phyloP scores from a whole-genome alignment of 2,888 invertebrate species.

The Drosophila helvetica region DNA sequence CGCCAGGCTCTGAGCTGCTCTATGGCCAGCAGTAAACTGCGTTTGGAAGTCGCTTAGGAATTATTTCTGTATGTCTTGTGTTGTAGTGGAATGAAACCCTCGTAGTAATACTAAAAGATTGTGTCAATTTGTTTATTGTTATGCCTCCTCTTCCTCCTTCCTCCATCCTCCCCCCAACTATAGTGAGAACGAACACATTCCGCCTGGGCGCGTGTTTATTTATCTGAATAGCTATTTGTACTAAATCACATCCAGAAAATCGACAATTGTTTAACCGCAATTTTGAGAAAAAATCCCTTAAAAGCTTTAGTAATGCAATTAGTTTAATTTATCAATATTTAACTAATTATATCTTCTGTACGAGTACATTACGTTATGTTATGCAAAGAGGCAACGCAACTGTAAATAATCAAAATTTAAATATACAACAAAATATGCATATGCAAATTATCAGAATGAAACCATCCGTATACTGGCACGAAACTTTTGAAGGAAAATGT shows the following conservation, averaged over 20 bases:
- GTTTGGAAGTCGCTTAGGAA: conserved; percentile 20
- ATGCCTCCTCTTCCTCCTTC: conserved; percentile 13
- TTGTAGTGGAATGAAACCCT: conserved; percentile 34
- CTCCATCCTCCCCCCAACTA: conserved; percentile 4
- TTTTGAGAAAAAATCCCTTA: conserved; percentile 40
- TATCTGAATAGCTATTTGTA: conserved; percentile 19
- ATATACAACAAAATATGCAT: conserved; percentile 54
- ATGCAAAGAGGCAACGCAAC: conserved; percentile 52
- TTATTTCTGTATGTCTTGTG: conserved; percentile 43
- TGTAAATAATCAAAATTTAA: conserved; percentile 71
- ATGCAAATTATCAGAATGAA: conserved; percentile 2
- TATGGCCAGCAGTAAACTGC: conserved; percentile 84
- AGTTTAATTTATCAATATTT: conserved; percentile 69
- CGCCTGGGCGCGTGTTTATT: conserved; percentile 42
- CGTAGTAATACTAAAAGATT: conserved; percentile 38
- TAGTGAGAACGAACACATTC: conserved; percentile 52
- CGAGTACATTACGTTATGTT: conserved; percentile 62
- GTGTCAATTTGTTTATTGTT: conserved; percentile 47
- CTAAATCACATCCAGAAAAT: conserved; percentile 24
- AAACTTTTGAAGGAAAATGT: background rate
- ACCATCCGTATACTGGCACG: background rate
- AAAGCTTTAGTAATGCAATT: conserved; percentile 70
- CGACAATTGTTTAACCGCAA: conserved; percentile 26
- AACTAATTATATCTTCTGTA: conserved; percentile 65
- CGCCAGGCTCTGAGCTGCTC: conserved; percentile 87